phyloP scores from a whole-genome alignment of 2,113 vertebrate genomes.

The Ictalurus punctatus region DNA sequence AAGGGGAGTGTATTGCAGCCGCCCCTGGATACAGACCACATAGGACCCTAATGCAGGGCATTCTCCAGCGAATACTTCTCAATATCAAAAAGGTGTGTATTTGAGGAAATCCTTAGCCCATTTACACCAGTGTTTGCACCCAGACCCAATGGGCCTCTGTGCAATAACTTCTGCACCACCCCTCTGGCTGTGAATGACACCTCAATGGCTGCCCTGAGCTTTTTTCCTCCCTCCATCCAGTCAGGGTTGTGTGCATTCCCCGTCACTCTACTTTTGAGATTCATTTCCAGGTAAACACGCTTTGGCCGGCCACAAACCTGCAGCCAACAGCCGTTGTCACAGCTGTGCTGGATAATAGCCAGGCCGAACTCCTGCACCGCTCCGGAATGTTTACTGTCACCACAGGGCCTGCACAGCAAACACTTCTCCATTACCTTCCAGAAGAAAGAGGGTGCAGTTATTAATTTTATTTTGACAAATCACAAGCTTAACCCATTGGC shows the following conservation, averaged over 20 bases:
- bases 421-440: slow-evolving; percentile 74
- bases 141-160: slow-evolving; percentile 67
- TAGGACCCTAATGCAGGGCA: slow-evolving; percentile 64
- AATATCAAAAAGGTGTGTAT: slow-evolving; percentile 76
- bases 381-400: slow-evolving; percentile 90
- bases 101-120: slow-evolving; percentile 77
- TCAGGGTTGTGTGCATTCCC: slow-evolving; percentile 76
- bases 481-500: slow-evolving; percentile 70
- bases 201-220: slow-evolving; percentile 67
- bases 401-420: slow-evolving; percentile 83
- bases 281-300: slow-evolving; percentile 89
- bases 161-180: slow-evolving; percentile 74
- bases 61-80: slow-evolving; percentile 67
- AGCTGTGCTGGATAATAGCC: slow-evolving; percentile 81
- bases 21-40: slow-evolving; percentile 76
- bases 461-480: slow-evolving; percentile 74
- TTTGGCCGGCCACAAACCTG: slow-evolving; percentile 72
- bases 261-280: slow-evolving; percentile 81
- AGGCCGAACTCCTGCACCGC: slow-evolving; percentile 73
- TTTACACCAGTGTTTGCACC: slow-evolving; percentile 77
- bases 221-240: slow-evolving; percentile 64
- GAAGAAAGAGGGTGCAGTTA: slow-evolving; percentile 72
- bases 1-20: slow-evolving; percentile 68
- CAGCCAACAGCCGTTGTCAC: slow-evolving; percentile 78
- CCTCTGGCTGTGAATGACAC: slow-evolving; percentile 66